Conservation (phyloP, 2,797 vertebrate genomes). For the Pangasius larnaudii region DNA sequence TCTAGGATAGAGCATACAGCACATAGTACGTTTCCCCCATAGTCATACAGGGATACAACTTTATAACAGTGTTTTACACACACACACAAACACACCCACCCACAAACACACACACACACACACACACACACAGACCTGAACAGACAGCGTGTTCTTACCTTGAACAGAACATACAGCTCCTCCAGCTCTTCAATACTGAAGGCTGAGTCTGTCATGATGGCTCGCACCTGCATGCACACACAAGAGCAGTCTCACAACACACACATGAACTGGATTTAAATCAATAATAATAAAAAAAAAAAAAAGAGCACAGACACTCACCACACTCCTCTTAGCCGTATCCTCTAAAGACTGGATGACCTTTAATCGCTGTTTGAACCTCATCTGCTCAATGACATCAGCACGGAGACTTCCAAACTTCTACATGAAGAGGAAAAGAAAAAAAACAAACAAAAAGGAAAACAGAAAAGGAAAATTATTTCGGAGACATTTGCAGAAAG, state of each 20-base stretch:
- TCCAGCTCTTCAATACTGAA: slow-evolving; percentile 95
- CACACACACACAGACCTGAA: too few relatives aligned
- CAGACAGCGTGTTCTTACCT: slow-evolving; percentile 76
- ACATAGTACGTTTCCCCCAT: neutral
- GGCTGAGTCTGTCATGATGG: slow-evolving; percentile 90
- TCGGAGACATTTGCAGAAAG: neutral
- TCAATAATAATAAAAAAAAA: neutral
- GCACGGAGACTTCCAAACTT: slow-evolving; percentile 89
- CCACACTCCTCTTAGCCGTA: slow-evolving; percentile 95
- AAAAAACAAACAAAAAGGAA: neutral
- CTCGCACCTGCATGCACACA: slow-evolving; percentile 81
- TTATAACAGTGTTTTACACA: neutral
- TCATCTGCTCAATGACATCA: slow-evolving; percentile 96
- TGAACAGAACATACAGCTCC: slow-evolving; percentile 93
- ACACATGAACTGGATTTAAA: neutral
- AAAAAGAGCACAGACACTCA: slow-evolving; percentile 67
- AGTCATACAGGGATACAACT: neutral
- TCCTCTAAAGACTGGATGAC: slow-evolving; percentile 98
- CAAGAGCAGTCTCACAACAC: neutral
- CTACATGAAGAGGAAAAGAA: slow-evolving; percentile 68
- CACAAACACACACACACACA: too few relatives aligned
- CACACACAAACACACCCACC: neutral
- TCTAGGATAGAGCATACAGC: neutral
- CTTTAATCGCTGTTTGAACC: slow-evolving; percentile 96
- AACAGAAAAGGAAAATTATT: neutral